A percentile compares a stretch with the other conserved stretches of the same genome.
Conservation (phyloP, 2,888 invertebrate species). For the Drosophila suboccidentalis region DNA sequence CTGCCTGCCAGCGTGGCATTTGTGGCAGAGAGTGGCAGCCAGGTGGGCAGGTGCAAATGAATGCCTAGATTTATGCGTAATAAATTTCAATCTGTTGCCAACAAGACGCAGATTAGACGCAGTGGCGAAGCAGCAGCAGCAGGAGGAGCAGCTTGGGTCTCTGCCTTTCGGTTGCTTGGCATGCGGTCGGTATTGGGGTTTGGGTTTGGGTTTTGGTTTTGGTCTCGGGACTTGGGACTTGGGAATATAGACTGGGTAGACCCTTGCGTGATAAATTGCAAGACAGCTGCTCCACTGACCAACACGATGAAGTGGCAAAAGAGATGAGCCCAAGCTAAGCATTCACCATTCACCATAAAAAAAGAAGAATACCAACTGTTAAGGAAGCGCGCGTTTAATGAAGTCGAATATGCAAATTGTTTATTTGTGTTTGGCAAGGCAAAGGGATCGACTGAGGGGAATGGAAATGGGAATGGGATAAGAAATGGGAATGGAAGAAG, state of each 20-base stretch:
- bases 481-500: background rate
- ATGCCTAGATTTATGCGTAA: conserved; percentile 84
- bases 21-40: background rate
- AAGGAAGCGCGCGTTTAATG: conserved; percentile 63
- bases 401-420: conserved; percentile 80
- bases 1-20: conserved; percentile 8
- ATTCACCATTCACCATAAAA: conserved; percentile 7
- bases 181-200: conserved; percentile 43
- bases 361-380: conserved; percentile 15
- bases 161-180: conserved; percentile 33
- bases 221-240: background rate
- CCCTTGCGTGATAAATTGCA: conserved; percentile 70
- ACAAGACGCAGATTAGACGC: conserved; percentile 79
- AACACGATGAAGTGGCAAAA: conserved; percentile 72
- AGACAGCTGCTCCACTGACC: conserved; percentile 64
- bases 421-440: conserved; percentile 12
- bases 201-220: background rate
- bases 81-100: conserved; percentile 84
- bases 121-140: conserved; percentile 11
- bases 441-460: background rate
- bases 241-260: conserved; percentile 14
- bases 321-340: conserved; percentile 43
- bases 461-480: background rate
- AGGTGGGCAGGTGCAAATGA: conserved; percentile 77
- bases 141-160: background rate